Percentiles rank a stretch among this genome's conserved stretches.
Evolutionary conservation across 2,113 vertebrate genomes (phyloP).

Genomic region (Hemiscyllium ocellatum): DNA sequence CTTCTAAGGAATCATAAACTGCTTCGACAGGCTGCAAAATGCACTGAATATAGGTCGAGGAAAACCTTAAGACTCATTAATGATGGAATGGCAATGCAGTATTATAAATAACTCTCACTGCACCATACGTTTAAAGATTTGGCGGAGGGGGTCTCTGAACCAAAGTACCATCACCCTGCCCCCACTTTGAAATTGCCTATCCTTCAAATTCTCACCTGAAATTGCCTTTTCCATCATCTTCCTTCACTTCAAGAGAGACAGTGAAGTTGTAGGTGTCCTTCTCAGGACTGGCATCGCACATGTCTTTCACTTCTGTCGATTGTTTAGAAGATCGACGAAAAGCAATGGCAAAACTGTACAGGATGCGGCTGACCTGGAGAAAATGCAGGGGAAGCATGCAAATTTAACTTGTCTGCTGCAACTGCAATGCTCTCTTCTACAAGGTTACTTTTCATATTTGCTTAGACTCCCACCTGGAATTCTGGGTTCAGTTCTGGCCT

Average conservation of each 20-base stretch:
- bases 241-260: conserved; percentile 85
- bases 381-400: neutral
- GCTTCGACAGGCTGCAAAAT: neutral
- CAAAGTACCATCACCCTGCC: neutral
- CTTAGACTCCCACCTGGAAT: neutral
- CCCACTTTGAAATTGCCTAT: neutral
- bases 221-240: conserved; percentile 96
- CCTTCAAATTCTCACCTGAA: conserved; percentile 67
- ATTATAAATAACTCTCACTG: neutral
- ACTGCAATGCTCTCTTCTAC: neutral
- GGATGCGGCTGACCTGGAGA: conserved; percentile 85
- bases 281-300: conserved; percentile 65
- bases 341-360: conserved; percentile 91
- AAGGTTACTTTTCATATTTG: neutral
- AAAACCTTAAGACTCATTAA: neutral
- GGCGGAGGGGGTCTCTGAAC: too few relatives aligned
- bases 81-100: neutral
- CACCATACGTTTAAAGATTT: neutral
- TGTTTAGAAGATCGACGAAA: conserved; percentile 85
- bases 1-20: neutral
- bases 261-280: conserved; percentile 86
- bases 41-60: neutral
- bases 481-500: neutral
- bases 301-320: conserved; percentile 69
- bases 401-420: neutral